Base-by-base conservation (phyloP, 2,113 vertebrate species). In the Anolis carolinensis region DNA sequence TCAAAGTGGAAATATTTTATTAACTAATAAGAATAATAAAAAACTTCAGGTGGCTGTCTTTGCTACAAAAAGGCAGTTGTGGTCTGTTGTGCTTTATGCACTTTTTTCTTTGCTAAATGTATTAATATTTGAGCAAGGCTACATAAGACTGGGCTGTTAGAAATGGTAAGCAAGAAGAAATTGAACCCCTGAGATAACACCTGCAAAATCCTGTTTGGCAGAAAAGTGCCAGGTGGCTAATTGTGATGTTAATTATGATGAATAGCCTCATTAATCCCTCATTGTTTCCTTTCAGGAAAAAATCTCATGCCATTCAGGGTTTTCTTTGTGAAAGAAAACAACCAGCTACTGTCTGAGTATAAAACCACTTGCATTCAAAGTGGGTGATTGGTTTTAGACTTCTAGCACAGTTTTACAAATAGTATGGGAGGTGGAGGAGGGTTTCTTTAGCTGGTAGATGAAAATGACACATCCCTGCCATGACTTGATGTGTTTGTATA, bases 201-300 rank as follows among this genome's bases (percentile, higher is more conserved):
- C 27, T 72, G 50, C 10, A 79, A 44, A 80, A 62, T 30, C 20
- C 23, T 79, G 14, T 48, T 18, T 50, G 32, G 5, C 44, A 81
- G 71, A 39, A 34, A 34, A 8, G 36, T 50, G 52, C 52, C 52
- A 63, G 52, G 36, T 72, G 52, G 55, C 50, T 73, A 25, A 55
- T 62, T 68, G 78, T 79, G 81, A 84, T 87, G 62, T 25, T 30
- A 34, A 1, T 88, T 86, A n/a, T 32, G 44, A 2, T 55, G 4
- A 84, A 36, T 83, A 44, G 65, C 48, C 23, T 73, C 7, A 82
- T 93, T 91, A 81, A 67, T 63, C 7, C 44, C 48, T 1, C 78
- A 11, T 5, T 75, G 18, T 27, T 84, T 86, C 63, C 32, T n/a
- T 36, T 89, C 65, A 14, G 0, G 63, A 88, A 7, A 77, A 74